Percentiles rank a stretch among this genome's conserved stretches.
Conservation (phyloP, 2,113 vertebrate species). For the Australoheros scitulus region DNA sequence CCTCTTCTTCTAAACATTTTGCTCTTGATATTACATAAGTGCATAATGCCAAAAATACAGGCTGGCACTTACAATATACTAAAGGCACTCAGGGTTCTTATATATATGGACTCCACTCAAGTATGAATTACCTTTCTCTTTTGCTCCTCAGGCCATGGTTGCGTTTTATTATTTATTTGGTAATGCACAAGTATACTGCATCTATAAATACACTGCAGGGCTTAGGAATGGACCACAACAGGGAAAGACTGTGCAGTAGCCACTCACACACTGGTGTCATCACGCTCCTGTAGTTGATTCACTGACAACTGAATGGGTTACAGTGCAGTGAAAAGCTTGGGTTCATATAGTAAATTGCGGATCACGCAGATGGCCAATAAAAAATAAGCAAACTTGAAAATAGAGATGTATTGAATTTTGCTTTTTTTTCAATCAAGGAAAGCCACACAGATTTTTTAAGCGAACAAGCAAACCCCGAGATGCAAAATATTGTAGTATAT, state of each 20-base stretch:
- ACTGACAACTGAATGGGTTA: conserved; percentile 11
- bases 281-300: conserved; percentile 39
- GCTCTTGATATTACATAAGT: conserved; percentile 62
- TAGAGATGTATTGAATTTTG: conserved; percentile 1
- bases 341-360: background rate
- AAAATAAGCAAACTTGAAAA: conserved; percentile 16
- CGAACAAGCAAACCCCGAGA: conserved; percentile 13
- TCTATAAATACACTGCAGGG: conserved; percentile 71
- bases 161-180: conserved; percentile 79
- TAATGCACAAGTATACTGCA: conserved; percentile 68
- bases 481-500: conserved; percentile 1
- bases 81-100: conserved; percentile 66
- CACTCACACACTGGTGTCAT: conserved; percentile 24
- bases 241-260: conserved; percentile 21
- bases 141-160: conserved; percentile 65
- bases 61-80: conserved; percentile 44
- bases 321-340: conserved; percentile 11
- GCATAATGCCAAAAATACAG: conserved; percentile 56
- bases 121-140: conserved; percentile 71
- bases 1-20: conserved; percentile 27
- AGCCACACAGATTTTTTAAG: conserved; percentile 7
- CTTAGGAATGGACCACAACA: conserved; percentile 36
- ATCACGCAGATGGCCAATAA: background rate
- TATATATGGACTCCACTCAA: conserved; percentile 71
- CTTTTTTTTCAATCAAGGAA: conserved; percentile 16